Conservation (phyloP, 1,140 invertebrate species). For the Sycophila sp. region DNA sequence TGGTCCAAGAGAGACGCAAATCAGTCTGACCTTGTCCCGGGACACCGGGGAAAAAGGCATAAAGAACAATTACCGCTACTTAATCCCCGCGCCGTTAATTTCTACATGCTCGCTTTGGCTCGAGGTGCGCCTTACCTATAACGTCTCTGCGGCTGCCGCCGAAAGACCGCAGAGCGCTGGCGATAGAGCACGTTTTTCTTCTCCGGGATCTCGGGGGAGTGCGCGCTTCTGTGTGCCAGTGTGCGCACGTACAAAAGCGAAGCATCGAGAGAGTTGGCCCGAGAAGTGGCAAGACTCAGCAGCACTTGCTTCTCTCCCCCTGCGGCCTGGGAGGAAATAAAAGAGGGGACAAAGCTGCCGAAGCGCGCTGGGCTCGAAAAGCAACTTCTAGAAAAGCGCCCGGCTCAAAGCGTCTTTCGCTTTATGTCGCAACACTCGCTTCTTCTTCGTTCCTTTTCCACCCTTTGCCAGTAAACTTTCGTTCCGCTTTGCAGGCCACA, state of each 20-base stretch:
- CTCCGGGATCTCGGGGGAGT: no score
- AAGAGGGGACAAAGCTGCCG: background rate
- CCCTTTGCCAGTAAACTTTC: no score
- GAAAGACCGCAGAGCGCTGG: background rate
- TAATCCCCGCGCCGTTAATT: background rate
- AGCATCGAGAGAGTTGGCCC: background rate
- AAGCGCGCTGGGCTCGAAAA: background rate
- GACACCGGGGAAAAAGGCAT: background rate
- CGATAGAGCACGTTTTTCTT: slow-evolving; percentile 14
- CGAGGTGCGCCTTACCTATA: background rate
- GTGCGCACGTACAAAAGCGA: background rate
- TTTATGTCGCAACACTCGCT: background rate
- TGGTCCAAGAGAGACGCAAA: no score
- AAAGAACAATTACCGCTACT: background rate
- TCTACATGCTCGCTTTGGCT: background rate
- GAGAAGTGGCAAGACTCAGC: slow-evolving; percentile 1
- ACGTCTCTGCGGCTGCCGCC: background rate
- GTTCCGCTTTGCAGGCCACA: no score
- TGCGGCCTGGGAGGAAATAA: background rate
- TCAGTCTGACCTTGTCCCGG: background rate
- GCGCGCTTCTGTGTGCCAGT: background rate
- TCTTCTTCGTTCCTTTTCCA: background rate
- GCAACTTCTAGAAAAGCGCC: background rate
- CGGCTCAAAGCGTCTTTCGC: background rate
- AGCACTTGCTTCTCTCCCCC: background rate